Percentiles rank a stretch among this genome's conserved stretches.
phyloP scores from a whole-genome alignment of 1,140 invertebrate species.

The Spodoptera litura region DNA sequence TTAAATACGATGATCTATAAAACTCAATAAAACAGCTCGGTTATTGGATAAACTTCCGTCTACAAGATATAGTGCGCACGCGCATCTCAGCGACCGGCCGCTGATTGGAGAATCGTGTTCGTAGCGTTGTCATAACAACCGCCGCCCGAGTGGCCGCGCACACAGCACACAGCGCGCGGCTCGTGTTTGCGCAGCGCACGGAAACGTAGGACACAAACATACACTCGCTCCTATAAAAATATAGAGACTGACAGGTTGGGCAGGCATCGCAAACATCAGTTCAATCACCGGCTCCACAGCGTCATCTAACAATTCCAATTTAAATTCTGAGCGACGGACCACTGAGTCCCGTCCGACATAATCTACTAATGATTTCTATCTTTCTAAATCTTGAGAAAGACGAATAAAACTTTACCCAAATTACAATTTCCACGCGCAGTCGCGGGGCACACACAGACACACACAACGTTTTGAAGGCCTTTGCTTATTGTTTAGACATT shows the following conservation, averaged over 20 bases:
- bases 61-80: neutral
- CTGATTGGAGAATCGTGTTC: conserved; percentile 27
- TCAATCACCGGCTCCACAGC: no score
- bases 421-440: no score
- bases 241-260: neutral
- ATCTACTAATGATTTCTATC: neutral
- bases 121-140: conserved; percentile 23
- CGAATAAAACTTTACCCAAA: no score
- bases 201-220: neutral
- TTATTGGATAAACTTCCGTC: conserved; percentile 19
- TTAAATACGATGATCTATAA: conserved; percentile 20
- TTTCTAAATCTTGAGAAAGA: neutral
- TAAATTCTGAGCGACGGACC: no score
- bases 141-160: no score
- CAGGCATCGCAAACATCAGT: no score
- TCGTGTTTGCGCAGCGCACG: conserved; percentile 1
- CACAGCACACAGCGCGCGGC: neutral
- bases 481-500: no score
- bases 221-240: neutral
- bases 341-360: neutral
- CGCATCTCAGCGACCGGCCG: neutral
- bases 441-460: no score
- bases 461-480: no score
- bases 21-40: neutral
- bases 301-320: no score